These are phyloP conservation scores for Drosophila paramelanica DNA, from an alignment of 2,888 invertebrate genomes.

Conservation along the genomic window DNA sequence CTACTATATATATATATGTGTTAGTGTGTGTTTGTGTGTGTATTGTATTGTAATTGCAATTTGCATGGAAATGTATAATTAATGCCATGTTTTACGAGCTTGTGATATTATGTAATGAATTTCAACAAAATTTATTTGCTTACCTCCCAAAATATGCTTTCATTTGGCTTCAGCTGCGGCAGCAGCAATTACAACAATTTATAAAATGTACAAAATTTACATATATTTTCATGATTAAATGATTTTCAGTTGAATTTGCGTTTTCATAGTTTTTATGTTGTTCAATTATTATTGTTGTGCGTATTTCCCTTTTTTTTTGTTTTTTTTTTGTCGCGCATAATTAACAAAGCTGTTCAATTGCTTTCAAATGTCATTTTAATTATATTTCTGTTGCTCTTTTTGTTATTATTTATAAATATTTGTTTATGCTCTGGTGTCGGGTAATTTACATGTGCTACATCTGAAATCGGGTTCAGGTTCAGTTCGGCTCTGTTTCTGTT, in stretches of 20 bases:
- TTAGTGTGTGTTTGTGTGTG: slow-evolving; percentile 5
- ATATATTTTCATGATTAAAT: slow-evolving; percentile 69
- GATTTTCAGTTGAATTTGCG: slow-evolving; percentile 68
- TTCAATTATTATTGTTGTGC: slow-evolving; percentile 8
- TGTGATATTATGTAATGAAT: slow-evolving; percentile 66
- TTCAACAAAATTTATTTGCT: slow-evolving; percentile 64
- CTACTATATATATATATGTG: neutral
- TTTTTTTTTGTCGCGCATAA: slow-evolving; percentile 45
- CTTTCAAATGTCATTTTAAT: slow-evolving; percentile 73
- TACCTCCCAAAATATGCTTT: slow-evolving; percentile 43
- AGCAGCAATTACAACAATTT: slow-evolving; percentile 30
- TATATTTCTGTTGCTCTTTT: slow-evolving; percentile 43
- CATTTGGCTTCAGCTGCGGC: slow-evolving; percentile 13
- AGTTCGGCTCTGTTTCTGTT: slow-evolving; percentile 6
- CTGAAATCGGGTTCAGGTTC: slow-evolving; percentile 14
- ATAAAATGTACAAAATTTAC: slow-evolving; percentile 59
- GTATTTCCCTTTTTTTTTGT: neutral
- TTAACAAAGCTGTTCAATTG: slow-evolving; percentile 65
- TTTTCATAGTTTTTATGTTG: slow-evolving; percentile 16
- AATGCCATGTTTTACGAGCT: slow-evolving; percentile 61
- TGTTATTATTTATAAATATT: slow-evolving; percentile 37
- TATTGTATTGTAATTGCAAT: slow-evolving; percentile 58
- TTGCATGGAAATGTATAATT: slow-evolving; percentile 70
- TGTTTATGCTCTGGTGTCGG: slow-evolving; percentile 9
- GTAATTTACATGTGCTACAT: slow-evolving; percentile 35